These are phyloP conservation scores for honey bee (Apis mellifera) DNA, from an alignment of 1,140 invertebrate genomes.

Conservation along the genomic window DNA sequence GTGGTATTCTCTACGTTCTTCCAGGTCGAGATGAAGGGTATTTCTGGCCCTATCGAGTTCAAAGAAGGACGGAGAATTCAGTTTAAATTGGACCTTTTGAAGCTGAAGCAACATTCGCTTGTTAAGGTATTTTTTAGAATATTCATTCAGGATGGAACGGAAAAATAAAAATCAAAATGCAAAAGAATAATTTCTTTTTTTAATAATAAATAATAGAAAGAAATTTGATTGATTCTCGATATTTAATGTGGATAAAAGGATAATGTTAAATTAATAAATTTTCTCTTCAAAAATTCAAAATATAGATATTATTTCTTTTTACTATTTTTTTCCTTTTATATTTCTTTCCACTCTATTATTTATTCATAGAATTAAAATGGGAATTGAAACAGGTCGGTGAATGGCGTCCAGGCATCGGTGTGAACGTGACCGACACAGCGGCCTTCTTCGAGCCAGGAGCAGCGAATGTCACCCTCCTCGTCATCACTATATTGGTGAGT, in stretches of 20 bases:
- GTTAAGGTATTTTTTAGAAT: conserved; percentile 80
- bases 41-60: conserved; percentile 90
- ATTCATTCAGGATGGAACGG: too few relatives aligned
- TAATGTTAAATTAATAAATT: too few relatives aligned
- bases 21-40: conserved; percentile 88
- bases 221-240: too few relatives aligned
- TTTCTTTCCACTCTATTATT: not conserved
- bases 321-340: not conserved
- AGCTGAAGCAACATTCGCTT: conserved; percentile 87
- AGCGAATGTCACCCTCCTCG: conserved; percentile 85
- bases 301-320: too few relatives aligned
- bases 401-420: conserved; percentile 82
- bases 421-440: conserved; percentile 84
- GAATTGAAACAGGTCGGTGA: conserved; percentile 81
- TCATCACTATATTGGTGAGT: conserved; percentile 87
- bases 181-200: too few relatives aligned
- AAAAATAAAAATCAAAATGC: too few relatives aligned
- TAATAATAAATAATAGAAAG: too few relatives aligned
- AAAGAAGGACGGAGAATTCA: conserved; percentile 88
- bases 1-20: conserved; percentile 31
- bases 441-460: conserved; percentile 84
- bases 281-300: too few relatives aligned
- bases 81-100: conserved; percentile 90
- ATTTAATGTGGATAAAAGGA: too few relatives aligned
- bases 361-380: not conserved